Evolutionary conservation across 1,140 invertebrate species (phyloP).

Genomic region (Sinonovacula constricta): DNA sequence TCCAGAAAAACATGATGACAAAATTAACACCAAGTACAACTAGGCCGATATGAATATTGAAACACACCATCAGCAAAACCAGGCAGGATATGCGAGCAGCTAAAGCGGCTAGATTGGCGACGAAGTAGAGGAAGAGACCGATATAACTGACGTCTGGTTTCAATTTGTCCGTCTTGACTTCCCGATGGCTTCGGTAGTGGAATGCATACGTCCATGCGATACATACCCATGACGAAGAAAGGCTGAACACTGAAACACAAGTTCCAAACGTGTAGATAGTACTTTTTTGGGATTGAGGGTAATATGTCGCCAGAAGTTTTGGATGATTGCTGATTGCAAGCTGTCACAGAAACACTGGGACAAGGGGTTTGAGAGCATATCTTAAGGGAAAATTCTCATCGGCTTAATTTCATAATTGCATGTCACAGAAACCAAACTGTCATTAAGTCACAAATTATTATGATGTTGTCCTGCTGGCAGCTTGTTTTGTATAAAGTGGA

Average conservation of each 20-base stretch:
- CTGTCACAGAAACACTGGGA: no score
- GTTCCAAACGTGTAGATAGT: no score
- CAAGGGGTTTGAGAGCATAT: no score
- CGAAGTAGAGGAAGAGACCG: neutral
- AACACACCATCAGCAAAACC: neutral
- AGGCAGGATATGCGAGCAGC: slow-evolving; percentile 13
- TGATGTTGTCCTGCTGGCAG: no score
- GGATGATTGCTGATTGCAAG: no score
- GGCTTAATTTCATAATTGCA: no score
- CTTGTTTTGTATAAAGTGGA: no score
- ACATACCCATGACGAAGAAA: slow-evolving; percentile 14
- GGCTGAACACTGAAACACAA: slow-evolving; percentile 35
- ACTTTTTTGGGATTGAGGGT: no score
- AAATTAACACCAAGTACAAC: neutral
- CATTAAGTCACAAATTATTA: no score
- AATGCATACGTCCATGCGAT: slow-evolving; percentile 23
- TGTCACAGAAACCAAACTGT: no score
- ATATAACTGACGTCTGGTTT: slow-evolving; percentile 8
- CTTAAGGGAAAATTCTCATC: no score
- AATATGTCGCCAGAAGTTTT: no score
- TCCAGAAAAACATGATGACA: slow-evolving; percentile 10
- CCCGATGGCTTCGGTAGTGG: slow-evolving; percentile 23
- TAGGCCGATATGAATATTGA: slow-evolving; percentile 3
- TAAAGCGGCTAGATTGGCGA: neutral
- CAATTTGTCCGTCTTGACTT: neutral